These are phyloP conservation scores for Adoxophyes honmai DNA, from an alignment of 1,140 invertebrate genomes.

Conservation along the genomic window DNA sequence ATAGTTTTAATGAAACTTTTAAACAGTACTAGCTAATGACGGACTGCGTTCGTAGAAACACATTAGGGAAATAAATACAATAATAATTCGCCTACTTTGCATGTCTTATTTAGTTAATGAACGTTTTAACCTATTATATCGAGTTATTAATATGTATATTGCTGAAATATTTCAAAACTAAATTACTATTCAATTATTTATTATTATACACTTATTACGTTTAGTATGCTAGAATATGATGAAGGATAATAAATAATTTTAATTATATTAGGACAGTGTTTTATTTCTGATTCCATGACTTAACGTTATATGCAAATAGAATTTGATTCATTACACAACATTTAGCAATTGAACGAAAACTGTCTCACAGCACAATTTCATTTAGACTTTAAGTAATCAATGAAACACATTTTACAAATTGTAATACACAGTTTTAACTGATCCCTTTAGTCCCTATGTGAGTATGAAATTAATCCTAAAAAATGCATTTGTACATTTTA, in stretches of 20 bases:
- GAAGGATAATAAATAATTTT: conserved; percentile 80
- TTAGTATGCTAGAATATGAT: conserved; percentile 79
- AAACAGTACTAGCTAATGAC: conserved; percentile 44
- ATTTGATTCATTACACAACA: no score
- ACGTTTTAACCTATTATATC: conserved; percentile 61
- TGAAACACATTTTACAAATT: no score
- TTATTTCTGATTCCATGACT: conserved; percentile 39
- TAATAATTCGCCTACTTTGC: conserved; percentile 73
- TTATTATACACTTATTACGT: conserved; percentile 79
- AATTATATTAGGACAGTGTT: conserved; percentile 75
- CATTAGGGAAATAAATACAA: conserved; percentile 67
- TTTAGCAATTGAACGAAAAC: no score
- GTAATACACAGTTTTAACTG: no score
- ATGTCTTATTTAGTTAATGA: conserved; percentile 70
- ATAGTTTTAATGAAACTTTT: conserved; percentile 22
- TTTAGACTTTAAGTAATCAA: no score
- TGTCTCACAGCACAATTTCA: no score
- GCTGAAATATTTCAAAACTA: conserved; percentile 75
- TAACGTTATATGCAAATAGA: no score
- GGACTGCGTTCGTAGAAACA: conserved; percentile 44
- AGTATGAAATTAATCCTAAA: no score
- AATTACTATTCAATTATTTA: conserved; percentile 78
- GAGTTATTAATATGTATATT: conserved; percentile 71
- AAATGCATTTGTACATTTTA: no score
- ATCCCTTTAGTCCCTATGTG: no score